Evolutionary conservation across 2,888 invertebrate genomes (phyloP), one percentile per base, ranked within the genome.

Genomic region (Hemicrepidius hirtus): DNA sequence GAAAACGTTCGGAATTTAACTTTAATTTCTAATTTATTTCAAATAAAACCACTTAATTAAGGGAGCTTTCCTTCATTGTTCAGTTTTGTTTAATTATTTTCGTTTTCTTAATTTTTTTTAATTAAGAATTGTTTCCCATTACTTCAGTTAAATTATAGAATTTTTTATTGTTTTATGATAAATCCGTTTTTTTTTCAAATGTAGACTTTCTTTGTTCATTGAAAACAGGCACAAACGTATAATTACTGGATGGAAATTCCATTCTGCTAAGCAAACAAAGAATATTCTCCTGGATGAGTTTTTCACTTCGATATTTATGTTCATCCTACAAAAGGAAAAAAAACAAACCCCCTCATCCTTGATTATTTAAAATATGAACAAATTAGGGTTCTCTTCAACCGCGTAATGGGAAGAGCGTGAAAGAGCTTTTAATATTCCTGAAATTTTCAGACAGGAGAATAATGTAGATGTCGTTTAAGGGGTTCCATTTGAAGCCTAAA

Each of bases 1-100:
- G 28, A 53, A 28, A 53, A 53, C 32, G 28, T 32, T 32, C 13
- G 1, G 28, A 53, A 50, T 10, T n/a, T 50, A 50, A 53, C 28
- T 53, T 7, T 7, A n/a, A 28, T 53, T 50, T 16, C 46, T 53
- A 28, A 53, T 53, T 53, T 53, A 53, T 32, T 28, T 53, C 13
- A 53, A 53, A 53, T 21, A n/a, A 32, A 49, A 49, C 49, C 53
- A 18, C 46, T 46, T 46, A 46, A 46, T 46, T 46, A 18, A 4
- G 40, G 13, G 16, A 46, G 46, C 46, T 53, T 32, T 28, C 21
- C 18, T 49, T 21, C 4, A 21, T 46, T 12, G 6, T 53, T 44
- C 7, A 18, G 53, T 46, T 18, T 18, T 2, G 18, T 46, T 46
- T 16, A 16, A 16, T 46, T 16, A 16, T 46, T 46, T 46, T 46